These are phyloP conservation scores for Callithrix jacchus DNA, from an alignment of 2,113 vertebrate genomes.

Conservation along the genomic window DNA sequence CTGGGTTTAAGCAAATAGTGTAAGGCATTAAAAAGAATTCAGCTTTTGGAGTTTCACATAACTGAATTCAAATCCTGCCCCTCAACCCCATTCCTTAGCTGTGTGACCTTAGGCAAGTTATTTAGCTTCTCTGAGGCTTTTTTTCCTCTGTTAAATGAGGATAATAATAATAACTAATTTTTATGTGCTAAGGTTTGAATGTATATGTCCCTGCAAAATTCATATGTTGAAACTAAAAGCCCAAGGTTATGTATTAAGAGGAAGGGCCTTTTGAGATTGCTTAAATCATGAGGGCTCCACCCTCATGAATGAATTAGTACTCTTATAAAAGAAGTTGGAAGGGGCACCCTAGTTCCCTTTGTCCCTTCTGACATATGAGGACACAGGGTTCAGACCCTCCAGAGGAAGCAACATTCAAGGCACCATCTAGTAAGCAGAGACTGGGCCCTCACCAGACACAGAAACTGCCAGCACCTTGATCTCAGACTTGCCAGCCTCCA, in stretches of 20 bases:
- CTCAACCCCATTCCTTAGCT: background rate
- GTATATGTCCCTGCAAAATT: background rate
- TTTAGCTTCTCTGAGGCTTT: background rate
- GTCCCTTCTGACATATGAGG: background rate
- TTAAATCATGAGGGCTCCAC: background rate
- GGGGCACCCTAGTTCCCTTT: background rate
- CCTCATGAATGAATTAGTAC: background rate
- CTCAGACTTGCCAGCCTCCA: background rate
- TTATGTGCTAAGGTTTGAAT: background rate
- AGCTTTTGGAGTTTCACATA: background rate
- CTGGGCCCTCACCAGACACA: background rate
- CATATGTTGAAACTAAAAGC: background rate
- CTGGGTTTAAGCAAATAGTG: background rate
- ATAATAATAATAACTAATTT: background rate
- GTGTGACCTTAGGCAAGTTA: background rate
- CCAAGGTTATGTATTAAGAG: background rate
- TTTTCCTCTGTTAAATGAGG: constrained; percentile 6
- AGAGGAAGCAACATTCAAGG: background rate
- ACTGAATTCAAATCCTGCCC: background rate
- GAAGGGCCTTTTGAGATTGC: background rate
- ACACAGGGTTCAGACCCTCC: background rate
- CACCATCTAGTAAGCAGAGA: background rate
- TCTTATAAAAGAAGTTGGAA: background rate
- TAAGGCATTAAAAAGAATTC: background rate
- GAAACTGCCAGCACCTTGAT: background rate